Base-by-base conservation (phyloP, 2,888 invertebrate genomes). In the Drosophila antonietae region DNA sequence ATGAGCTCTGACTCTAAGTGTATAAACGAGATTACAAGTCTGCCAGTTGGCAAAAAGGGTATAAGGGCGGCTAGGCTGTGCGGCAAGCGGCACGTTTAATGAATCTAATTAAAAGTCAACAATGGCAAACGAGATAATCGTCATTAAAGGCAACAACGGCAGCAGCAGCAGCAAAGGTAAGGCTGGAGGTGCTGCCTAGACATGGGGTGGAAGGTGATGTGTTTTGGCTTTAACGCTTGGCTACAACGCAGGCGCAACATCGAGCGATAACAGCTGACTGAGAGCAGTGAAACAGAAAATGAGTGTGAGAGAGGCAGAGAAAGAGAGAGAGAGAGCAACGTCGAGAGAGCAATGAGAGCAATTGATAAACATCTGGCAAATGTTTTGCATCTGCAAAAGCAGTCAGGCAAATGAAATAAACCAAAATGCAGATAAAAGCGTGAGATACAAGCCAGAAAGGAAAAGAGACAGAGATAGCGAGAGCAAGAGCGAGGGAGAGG, bases 71-170 rank as follows among this genome's bases (percentile, higher is more conserved):
- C 47, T 43, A 31, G 63, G 57, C 43, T 60, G 57, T n/a, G 23
- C 28, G 64, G 81, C 82, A 83, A 77, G 85, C 88, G 88, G 88
- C 84, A 83, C 88, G 83, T 84, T 84, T 83, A 90, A 89, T 89
- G 87, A 90, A 90, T 90, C 90, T 90, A 90, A 90, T 90, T 90
- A 90, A 90, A 90, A 90, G 90, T 90, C 89, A 90, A 90, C 90
- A 90, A 89, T 89, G 86, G 84, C 89, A 84, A 88, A 84, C 79
- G 89, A 88, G 89, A 86, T 86, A 84, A 88, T 86, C 89, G 83
- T 65, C 68, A 72, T 74, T 65, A 72, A 75, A 78, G 72, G 69
- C 65, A 57, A 55, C 53, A 62, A 44, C 53, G 56, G 44, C 68
- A 63, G 46, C 51, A 68, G 23, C 64, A 44, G 28, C 37, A 39